Evolutionary conservation across 2,113 vertebrate genomes (phyloP), one percentile per base, ranked within the genome.

Genomic region (Actenoides hombroni): DNA sequence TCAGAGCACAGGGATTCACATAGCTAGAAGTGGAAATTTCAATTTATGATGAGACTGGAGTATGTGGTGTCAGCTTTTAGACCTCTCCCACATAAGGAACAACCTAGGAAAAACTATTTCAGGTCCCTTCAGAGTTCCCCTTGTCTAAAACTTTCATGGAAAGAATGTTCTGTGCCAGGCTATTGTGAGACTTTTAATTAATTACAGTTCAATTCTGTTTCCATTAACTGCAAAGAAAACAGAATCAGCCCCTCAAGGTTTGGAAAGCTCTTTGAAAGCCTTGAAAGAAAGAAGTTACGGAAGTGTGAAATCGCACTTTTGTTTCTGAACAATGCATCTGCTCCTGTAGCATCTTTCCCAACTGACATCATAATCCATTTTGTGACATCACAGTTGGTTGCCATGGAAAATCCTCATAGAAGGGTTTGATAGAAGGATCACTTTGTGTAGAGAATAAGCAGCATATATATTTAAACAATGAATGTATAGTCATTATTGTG

Each of bases 341-440:
- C 18, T 83, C 65, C 76, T 67, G 56, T 25, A 57, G 60, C 33
- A 73, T 24, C 69, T 71, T 93, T 94, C 76, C 64, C 51, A 82
- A 31, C 16, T 88, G 78, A 94, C 74, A 53, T 93, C 83, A 95
- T 89, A 87, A 96, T 84, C 85, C 48, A 54, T 65, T 86, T 90
- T 65, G 44, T 96, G 93, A 94, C 86, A 94, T 95, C 92, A 92
- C 23, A 77, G 23, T 21, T 75, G n/a, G 24, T 59, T 92, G 44
- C 35, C 25, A 10, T 28, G 25, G 57, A 73, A 91, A 89, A 88
- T 79, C 23, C 49, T 59, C 31, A 26, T 20, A 57, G 16, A 89
- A 84, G 10, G 5, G 23, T 63, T 68, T 82, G 64, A 57, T 37
- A 87, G 64, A 67, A 74, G 31, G 24, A 75, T 53, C 17, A 42